Percentiles rank a stretch among this genome's conserved stretches.
Evolutionary conservation across 2,113 vertebrate species (phyloP).

Genomic region (Calyptommatus sinebrachiatus): DNA sequence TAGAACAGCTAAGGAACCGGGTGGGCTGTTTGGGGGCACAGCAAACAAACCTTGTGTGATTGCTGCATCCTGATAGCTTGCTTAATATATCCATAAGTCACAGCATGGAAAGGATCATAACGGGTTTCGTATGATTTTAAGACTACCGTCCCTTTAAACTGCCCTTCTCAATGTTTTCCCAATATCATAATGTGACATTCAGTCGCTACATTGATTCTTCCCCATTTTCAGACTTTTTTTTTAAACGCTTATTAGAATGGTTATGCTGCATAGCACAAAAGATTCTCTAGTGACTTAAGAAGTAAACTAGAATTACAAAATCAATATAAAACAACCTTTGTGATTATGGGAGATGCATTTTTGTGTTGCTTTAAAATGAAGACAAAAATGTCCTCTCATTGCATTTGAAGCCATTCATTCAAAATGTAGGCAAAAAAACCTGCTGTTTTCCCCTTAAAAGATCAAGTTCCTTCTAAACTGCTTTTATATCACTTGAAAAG

Average conservation of each 20-base stretch:
- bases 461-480: too few relatives aligned
- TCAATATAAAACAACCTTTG: slow-evolving; percentile 29
- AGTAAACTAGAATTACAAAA: slow-evolving; percentile 28
- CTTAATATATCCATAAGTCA: too few relatives aligned
- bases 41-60: too few relatives aligned
- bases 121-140: neutral
- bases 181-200: slow-evolving; percentile 7
- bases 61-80: too few relatives aligned
- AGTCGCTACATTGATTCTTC: slow-evolving; percentile 39
- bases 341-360: neutral
- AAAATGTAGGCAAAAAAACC: too few relatives aligned
- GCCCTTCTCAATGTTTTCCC: neutral
- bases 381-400: neutral
- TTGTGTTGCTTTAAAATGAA: neutral
- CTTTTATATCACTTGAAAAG: too few relatives aligned
- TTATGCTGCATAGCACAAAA: slow-evolving; percentile 43
- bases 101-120: too few relatives aligned
- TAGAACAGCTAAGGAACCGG: too few relatives aligned
- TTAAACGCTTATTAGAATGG: slow-evolving; percentile 38
- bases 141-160: neutral
- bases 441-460: too few relatives aligned
- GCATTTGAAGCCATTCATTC: neutral
- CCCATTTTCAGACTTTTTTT: slow-evolving; percentile 36
- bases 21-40: too few relatives aligned
- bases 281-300: slow-evolving; percentile 28